Evolutionary conservation across 2,113 vertebrate genomes (phyloP), one percentile per base, ranked within the genome.

Genomic region (Psilopsiagon aymara): DNA sequence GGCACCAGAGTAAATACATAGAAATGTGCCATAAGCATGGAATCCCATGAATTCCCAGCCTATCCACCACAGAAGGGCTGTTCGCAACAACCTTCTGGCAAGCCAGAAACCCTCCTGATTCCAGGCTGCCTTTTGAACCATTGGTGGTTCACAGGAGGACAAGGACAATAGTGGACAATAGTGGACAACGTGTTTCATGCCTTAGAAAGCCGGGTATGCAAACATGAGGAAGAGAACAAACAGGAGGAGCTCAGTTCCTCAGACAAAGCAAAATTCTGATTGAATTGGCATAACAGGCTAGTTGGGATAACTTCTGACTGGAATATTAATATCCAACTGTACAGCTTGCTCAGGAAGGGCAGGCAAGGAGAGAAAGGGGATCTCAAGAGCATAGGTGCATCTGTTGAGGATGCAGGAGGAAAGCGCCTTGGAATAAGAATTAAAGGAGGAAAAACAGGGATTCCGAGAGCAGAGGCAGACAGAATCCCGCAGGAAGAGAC

Each of bases 1-100:
- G 94, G 90, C 95, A 89, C 59, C 10, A 79, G 90, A 86, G 93
- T 62, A 94, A 86, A 94, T 90, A 90, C 88, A 96, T 47, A 51
- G 6, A 60, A 84, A 93, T 89, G 91, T 28, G 23, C 94, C 87
- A 21, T 49, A 41, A 87, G 63, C 41, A 5, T 91, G 90, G 66
- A 67, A 92, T 59, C 57, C 57, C 21, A 78, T 90, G 70, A 87
- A 87, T 24, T 59, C 57, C 57, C 33, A 24, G 13, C 21, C 13
- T 59, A 23, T 35, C 57, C 57, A 71, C 46, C 51, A 70, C 78
- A 67, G 90, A 28, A 94, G 79, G 12, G 18, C 21, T 3, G 43
- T 39, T 63, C 69, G 74, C 62, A 94, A 63, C 21, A 68, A 67
- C 14, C 74, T 77, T n/a, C 8, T n/a, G 78, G 49, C 69, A 75